Conservation (phyloP, 2,113 vertebrate genomes). For the Oryctolagus cuniculus region DNA sequence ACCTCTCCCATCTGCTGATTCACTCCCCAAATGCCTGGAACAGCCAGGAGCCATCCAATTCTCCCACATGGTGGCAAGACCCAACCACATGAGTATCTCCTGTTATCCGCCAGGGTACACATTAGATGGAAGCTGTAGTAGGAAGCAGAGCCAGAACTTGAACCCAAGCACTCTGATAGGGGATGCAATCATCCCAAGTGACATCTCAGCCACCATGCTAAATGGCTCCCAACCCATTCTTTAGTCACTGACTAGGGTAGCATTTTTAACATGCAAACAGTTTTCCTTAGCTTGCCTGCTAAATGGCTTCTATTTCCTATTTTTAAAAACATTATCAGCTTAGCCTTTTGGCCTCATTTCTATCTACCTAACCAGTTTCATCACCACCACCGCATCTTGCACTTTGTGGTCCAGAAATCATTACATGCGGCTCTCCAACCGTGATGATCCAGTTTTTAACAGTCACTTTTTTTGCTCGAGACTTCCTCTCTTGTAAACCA, state of each 20-base stretch:
- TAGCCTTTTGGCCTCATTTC: not conserved
- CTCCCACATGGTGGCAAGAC: too few species aligned
- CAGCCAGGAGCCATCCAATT: too few species aligned
- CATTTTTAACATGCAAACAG: not conserved
- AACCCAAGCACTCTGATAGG: too few species aligned
- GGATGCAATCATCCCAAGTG: too few species aligned
- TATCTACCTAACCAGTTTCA: not conserved
- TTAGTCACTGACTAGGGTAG: not conserved
- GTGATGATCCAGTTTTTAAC: too few species aligned
- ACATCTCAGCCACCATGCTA: too few species aligned
- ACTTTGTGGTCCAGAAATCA: not conserved
- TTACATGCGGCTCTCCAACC: not conserved
- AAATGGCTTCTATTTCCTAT: not conserved
- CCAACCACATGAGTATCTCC: too few species aligned
- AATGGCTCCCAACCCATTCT: not conserved
- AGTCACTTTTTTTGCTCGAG: not conserved
- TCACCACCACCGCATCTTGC: accelerated
- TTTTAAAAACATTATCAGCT: not conserved
- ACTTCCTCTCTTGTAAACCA: not conserved
- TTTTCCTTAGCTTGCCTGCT: not conserved
- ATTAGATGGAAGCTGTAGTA: too few species aligned
- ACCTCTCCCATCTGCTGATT: too few species aligned
- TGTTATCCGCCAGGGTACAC: too few species aligned
- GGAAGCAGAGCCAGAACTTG: too few species aligned
- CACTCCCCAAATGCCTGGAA: too few species aligned